Base-by-base conservation (phyloP, 2,888 invertebrate species). In the Dasysyrphus tricinctus region DNA sequence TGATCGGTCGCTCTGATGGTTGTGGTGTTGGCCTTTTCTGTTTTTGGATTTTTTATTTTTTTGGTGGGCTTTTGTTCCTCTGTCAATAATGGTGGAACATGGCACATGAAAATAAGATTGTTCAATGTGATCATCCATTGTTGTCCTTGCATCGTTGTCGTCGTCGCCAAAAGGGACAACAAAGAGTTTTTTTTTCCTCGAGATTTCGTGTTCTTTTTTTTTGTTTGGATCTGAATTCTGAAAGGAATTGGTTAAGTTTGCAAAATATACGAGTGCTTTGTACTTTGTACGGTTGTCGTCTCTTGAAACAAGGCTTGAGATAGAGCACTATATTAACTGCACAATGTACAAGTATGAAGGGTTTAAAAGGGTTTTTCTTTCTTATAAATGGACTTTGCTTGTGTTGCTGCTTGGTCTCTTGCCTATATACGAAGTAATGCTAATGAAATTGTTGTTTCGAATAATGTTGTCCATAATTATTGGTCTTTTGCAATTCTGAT, bases 261-360 rank as follows among this genome's bases (percentile, higher is more conserved):
- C n/a, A n/a, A 32, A 54, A 65, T 37, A 70, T 77, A 65, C 72
- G 78, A 79, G 75, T 72, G 82, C 72, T 81, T 78, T 86, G 82
- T 86, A 86, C 86, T 86, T 86, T 86, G 86, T 82, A 86, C 86
- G 86, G 82, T 86, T 86, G 82, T 86, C 86, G 70, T 65, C 61
- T 82, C 47, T 12, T 72, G 70, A 57, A 78, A 79, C 78, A 82
- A 65, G 39, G 34, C 54, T 65, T 59, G 19, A 75, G 59, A 42
- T 49, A 51, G 86, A 86, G 67, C 70, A 82, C 86, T 86, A 86
- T 86, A 86, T 86, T 86, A 86, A 47, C 49, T 73, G 19, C 69
- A 39, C 24, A 24, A 24, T 24, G 24, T 24, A n/a, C n/a, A n/a
- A 39, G 24, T 37, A 59, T 14, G 12, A 39, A 19, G 37, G 39